These are phyloP conservation scores for Apodemus sylvaticus DNA, from an alignment of 2,113 vertebrate genomes.

Conservation along the genomic window DNA sequence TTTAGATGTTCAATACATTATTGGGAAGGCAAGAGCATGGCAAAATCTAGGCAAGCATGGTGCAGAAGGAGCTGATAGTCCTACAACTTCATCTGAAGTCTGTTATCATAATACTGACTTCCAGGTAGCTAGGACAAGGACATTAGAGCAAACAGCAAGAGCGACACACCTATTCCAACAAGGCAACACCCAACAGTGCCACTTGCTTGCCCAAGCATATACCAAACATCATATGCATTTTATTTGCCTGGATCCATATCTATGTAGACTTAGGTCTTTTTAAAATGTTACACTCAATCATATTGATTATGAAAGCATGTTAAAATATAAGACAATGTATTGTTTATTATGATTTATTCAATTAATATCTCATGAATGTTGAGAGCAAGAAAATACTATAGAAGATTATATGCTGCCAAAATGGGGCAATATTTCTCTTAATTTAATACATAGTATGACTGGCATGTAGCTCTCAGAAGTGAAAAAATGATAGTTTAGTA, in stretches of 20 bases:
- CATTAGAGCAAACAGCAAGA: too few relatives aligned
- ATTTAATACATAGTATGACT: neutral
- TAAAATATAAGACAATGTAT: neutral
- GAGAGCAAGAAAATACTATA: neutral
- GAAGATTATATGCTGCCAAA: neutral
- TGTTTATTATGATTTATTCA: neutral
- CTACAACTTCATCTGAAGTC: too few relatives aligned
- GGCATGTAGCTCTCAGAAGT: neutral
- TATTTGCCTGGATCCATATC: neutral
- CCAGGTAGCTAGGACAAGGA: too few relatives aligned
- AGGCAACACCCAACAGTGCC: too few relatives aligned
- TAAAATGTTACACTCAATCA: neutral
- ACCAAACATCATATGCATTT: too few relatives aligned
- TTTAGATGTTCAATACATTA: too few relatives aligned
- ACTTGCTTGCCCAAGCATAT: too few relatives aligned
- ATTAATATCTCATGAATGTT: neutral
- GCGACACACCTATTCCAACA: too few relatives aligned
- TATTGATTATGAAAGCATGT: neutral
- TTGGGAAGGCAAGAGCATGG: too few relatives aligned
- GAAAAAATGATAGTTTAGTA: neutral
- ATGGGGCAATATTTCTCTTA: neutral
- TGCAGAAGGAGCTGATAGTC: too few relatives aligned
- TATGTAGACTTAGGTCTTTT: neutral
- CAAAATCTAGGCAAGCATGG: too few relatives aligned
- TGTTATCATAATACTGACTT: too few relatives aligned